Conservation (phyloP, 2,113 vertebrate species). For the Indicator maculatus region DNA sequence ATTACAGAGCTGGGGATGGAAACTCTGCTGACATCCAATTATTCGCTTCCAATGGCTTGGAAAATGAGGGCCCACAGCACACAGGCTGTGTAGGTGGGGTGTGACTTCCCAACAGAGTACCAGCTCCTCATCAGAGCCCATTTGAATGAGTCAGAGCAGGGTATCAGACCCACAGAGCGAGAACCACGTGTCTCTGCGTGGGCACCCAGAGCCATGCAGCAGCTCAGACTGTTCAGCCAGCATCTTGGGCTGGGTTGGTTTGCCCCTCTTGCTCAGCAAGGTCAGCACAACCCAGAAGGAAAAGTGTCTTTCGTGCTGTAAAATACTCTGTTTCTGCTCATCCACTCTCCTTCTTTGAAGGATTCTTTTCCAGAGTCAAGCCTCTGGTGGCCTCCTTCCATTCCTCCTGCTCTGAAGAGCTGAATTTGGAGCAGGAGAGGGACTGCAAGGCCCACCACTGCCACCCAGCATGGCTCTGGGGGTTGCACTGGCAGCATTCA, state of each 20-base stretch:
- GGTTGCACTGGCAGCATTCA: neutral
- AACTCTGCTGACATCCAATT: neutral
- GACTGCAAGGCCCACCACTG: too few relatives aligned
- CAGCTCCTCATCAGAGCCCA: neutral
- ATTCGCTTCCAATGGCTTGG: neutral
- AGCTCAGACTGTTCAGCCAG: neutral
- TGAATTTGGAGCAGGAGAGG: accelerated
- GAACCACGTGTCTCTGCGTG: neutral
- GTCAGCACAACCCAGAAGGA: neutral
- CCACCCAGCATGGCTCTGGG: neutral
- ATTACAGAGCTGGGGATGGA: neutral
- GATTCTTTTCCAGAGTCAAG: neutral
- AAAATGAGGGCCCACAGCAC: neutral
- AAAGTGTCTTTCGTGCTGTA: neutral
- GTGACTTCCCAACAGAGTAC: neutral
- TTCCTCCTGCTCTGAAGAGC: neutral
- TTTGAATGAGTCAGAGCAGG: neutral
- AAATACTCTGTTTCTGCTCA: neutral
- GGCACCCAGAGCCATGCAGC: neutral
- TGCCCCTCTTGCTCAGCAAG: neutral
- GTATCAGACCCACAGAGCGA: too few relatives aligned
- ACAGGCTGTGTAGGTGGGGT: neutral
- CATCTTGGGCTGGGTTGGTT: too few relatives aligned
- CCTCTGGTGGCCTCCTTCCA: neutral
- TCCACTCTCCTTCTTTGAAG: neutral